These are phyloP conservation scores for Hemistola chrysoprasaria DNA, from an alignment of 2,888 invertebrate genomes.

Conservation along the genomic window DNA sequence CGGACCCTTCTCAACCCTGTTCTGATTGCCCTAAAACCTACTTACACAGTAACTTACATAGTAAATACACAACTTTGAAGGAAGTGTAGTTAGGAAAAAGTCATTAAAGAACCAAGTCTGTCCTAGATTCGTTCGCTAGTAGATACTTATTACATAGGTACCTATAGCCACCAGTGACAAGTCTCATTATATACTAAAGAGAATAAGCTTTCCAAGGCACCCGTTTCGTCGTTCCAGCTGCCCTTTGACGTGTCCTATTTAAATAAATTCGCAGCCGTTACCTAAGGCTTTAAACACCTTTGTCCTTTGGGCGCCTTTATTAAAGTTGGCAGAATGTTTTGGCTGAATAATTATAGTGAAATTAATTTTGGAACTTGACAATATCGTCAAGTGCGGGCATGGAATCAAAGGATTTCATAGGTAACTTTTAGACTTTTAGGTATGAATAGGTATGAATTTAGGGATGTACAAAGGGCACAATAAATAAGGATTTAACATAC, in stretches of 20 bases:
- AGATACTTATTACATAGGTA: constrained; percentile 28
- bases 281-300: constrained; percentile 24
- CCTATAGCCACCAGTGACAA: constrained; percentile 19
- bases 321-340: constrained; percentile 16
- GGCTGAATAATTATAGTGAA: constrained; percentile 12
- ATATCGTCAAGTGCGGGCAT: background rate
- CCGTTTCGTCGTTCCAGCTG: constrained; percentile 29
- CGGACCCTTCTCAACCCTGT: no score
- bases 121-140: constrained; percentile 12
- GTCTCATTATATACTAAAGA: constrained; percentile 55
- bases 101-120: constrained; percentile 12
- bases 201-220: constrained; percentile 47
- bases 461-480: no score
- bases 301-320: constrained; percentile 15
- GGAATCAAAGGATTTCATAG: no score
- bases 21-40: no score
- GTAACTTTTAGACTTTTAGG: no score
- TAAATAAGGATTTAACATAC: no score
- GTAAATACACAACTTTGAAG: no score
- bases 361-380: constrained; percentile 5
- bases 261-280: constrained; percentile 33
- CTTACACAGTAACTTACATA: no score
- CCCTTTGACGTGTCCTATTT: constrained; percentile 42
- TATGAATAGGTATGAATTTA: no score
- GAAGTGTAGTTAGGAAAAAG: no score